These are phyloP conservation scores for Leptonema lineaticorne DNA, from an alignment of 1,140 invertebrate species.

Conservation along the genomic window DNA sequence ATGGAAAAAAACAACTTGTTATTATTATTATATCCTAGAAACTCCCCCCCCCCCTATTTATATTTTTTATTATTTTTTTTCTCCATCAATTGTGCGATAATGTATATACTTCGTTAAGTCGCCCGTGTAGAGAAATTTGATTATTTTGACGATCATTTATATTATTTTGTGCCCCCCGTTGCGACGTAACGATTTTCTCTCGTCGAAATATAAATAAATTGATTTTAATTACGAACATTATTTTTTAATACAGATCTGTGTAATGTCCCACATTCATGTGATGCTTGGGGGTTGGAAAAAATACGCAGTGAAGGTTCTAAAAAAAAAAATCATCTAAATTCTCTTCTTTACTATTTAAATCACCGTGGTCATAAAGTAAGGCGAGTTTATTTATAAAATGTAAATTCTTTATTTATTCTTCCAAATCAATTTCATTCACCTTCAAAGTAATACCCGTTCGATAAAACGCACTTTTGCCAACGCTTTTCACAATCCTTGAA, in stretches of 20 bases:
- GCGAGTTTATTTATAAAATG: no score
- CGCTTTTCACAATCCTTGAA: no score
- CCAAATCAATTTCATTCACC: no score
- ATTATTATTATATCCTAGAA: not conserved
- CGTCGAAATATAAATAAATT: constrained; percentile 24
- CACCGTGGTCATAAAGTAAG: no score
- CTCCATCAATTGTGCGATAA: constrained; percentile 9
- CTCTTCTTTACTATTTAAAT: constrained; percentile 17
- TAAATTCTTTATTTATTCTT: no score
- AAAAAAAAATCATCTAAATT: no score
- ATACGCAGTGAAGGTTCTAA: no score
- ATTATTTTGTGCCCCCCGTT: not conserved
- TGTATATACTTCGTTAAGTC: constrained; percentile 14
- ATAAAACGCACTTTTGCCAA: no score
- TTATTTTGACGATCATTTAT: constrained; percentile 17
- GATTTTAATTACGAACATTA: constrained; percentile 20
- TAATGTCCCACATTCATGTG: constrained; percentile 26
- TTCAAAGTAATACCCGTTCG: no score
- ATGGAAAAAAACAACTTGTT: not conserved
- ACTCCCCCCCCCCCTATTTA: not conserved
- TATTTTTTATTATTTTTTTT: no score
- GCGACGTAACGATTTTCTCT: constrained; percentile 4
- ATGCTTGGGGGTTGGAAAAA: no score
- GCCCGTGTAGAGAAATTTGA: constrained; percentile 3
- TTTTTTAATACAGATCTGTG: constrained; percentile 26